Evolutionary conservation across 92 coral and sea anemone species (phyloP).

Genomic region (Bergia puertoricense): DNA sequence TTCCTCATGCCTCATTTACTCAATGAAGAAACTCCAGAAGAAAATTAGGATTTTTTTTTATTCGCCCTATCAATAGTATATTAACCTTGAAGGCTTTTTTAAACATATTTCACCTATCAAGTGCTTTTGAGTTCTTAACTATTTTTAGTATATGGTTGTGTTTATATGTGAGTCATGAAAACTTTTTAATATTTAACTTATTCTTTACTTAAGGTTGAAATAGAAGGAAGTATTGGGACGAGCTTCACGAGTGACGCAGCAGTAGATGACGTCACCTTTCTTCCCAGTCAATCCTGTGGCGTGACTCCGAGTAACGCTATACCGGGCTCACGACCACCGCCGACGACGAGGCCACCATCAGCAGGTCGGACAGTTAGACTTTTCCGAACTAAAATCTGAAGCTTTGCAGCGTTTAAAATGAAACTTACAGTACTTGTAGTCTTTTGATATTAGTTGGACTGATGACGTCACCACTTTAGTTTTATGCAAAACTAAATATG

Average conservation of each 20-base stretch:
- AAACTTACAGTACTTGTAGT: not conserved
- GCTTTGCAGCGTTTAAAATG: not conserved
- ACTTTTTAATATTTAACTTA: not conserved
- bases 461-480: no score
- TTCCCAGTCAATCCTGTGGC: not conserved
- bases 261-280: slow-evolving; percentile 12
- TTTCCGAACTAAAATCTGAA: not conserved
- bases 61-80: no score
- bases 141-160: no score
- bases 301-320: not conserved
- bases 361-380: not conserved
- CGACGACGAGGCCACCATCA: not conserved
- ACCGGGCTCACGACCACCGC: slow-evolving; percentile 2
- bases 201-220: slow-evolving; percentile 9
- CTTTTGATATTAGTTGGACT: no score
- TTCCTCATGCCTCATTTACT: no score
- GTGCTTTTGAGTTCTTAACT: no score
- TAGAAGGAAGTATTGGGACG: slow-evolving; percentile 15
- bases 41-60: no score
- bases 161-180: no score
- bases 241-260: slow-evolving; percentile 20
- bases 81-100: no score
- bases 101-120: no score
- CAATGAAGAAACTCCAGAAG: no score
- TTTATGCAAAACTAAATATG: no score